These are phyloP conservation scores for Cliona cf. orientalis DNA, from an alignment of 37 sponge, comb jelly and placozoan species.

Conservation along the genomic window DNA sequence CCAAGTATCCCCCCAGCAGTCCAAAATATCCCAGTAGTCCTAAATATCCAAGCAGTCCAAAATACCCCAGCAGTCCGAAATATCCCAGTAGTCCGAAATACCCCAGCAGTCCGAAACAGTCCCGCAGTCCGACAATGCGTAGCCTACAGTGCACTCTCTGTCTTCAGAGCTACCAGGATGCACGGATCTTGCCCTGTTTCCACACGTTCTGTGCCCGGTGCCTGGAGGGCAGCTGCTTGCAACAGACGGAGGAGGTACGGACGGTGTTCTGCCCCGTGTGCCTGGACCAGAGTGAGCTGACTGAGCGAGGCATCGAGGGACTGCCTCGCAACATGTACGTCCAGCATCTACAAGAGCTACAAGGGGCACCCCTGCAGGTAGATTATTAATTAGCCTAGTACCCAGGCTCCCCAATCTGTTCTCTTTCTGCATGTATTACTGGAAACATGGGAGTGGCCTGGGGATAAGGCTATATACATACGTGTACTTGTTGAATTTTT, in stretches of 20 bases:
- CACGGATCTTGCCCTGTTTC: conserved; percentile 73
- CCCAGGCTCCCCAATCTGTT: too few relatives aligned
- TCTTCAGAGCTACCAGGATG: conserved; percentile 44
- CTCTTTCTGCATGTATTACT: too few relatives aligned
- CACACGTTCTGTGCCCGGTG: conserved; percentile 79
- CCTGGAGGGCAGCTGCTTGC: conserved; percentile 39
- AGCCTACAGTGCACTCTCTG: conserved; percentile 65
- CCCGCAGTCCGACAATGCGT: not conserved
- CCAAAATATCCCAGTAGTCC: not conserved
- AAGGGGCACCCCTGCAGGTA: not conserved
- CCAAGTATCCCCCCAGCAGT: not conserved
- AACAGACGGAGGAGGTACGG: not conserved
- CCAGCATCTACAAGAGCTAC: conserved; percentile 43
- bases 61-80: conserved; percentile 10
- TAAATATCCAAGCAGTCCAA: not conserved
- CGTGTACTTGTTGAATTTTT: too few relatives aligned
- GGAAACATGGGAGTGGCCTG: too few relatives aligned
- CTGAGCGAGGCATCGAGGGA: conserved; percentile 43
- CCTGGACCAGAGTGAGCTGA: conserved; percentile 28
- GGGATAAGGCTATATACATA: too few relatives aligned
- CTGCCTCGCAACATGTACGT: conserved; percentile 71
- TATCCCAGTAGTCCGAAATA: not conserved
- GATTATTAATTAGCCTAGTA: too few relatives aligned
- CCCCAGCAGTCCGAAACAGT: not conserved
- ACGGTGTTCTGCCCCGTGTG: conserved; percentile 70